phyloP scores from a whole-genome alignment of 2,113 vertebrate species.

The Ptilonorhynchus violaceus region DNA sequence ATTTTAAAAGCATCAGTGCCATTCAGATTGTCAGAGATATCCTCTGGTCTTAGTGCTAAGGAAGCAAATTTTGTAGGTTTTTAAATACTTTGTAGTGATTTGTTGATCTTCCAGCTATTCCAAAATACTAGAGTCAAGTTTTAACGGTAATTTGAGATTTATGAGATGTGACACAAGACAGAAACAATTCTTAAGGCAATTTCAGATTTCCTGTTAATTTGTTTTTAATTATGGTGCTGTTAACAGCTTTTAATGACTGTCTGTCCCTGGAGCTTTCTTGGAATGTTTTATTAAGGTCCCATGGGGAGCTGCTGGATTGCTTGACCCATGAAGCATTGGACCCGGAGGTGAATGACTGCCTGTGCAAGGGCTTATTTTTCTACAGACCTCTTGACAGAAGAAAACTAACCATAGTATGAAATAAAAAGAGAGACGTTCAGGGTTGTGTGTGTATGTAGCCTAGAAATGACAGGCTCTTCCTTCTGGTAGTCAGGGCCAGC shows the following conservation, averaged over 20 bases:
- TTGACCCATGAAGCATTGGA: constrained; percentile 17
- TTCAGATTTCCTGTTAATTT: constrained; percentile 39
- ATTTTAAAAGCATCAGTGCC: neutral
- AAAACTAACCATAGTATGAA: neutral
- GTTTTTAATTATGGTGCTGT: constrained; percentile 24
- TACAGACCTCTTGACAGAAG: neutral
- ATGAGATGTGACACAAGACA: constrained; percentile 13
- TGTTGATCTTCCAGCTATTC: neutral
- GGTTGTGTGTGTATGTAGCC: neutral
- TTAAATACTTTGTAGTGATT: neutral
- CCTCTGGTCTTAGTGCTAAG: neutral
- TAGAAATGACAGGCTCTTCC: neutral
- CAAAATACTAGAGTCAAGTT: neutral
- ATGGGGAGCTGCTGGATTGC: neutral
- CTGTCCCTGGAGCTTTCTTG: neutral
- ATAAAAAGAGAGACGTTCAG: neutral
- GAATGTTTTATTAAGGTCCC: constrained; percentile 18
- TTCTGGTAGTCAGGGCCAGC: neutral
- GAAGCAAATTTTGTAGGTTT: neutral
- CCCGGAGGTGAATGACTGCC: neutral
- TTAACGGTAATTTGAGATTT: constrained; percentile 29
- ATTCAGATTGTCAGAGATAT: neutral
- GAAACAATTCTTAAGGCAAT: constrained; percentile 29
- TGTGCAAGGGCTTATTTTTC: neutral
- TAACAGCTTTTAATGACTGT: neutral